phyloP scores from a whole-genome alignment of 2,113 vertebrate genomes.

The Rhombomys opimus region DNA sequence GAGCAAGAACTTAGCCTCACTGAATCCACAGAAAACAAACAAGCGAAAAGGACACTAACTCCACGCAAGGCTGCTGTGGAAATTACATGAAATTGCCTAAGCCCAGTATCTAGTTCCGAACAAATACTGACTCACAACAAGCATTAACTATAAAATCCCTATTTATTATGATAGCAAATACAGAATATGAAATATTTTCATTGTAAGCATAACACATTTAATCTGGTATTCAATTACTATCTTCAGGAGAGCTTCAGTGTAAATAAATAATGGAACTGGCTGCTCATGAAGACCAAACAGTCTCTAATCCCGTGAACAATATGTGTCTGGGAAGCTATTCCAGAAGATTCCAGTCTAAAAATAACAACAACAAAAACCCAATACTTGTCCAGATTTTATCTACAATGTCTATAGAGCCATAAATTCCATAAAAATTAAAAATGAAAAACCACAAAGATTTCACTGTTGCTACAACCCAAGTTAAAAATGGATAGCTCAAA shows the following conservation, averaged over 20 bases:
- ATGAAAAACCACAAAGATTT: conserved; percentile 65
- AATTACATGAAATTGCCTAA: not conserved
- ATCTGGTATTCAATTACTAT: conserved; percentile 67
- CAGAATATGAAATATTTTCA: conserved; percentile 64
- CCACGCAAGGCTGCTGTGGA: not conserved
- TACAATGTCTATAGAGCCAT: conserved; percentile 63
- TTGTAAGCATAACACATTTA: conserved; percentile 59
- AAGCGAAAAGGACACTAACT: not conserved
- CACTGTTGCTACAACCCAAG: conserved; percentile 51
- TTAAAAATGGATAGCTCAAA: conserved; percentile 72
- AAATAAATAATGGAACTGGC: conserved; percentile 55
- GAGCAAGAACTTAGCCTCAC: not conserved
- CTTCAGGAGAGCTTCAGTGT: conserved; percentile 57
- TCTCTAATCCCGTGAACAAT: conserved; percentile 56
- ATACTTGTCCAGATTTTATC: conserved; percentile 61
- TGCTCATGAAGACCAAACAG: conserved; percentile 54
- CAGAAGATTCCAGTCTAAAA: conserved; percentile 67
- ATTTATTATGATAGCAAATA: conserved; percentile 58
- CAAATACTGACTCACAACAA: conserved; percentile 32
- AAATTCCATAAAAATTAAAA: conserved; percentile 75
- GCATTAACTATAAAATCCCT: conserved; percentile 55
- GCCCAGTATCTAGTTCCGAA: not conserved
- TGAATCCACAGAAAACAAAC: not conserved
- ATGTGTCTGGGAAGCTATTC: conserved; percentile 61
- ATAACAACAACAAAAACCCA: conserved; percentile 67